Base-by-base conservation (phyloP, 2,888 invertebrate species). In the Anoncus sp. region DNA sequence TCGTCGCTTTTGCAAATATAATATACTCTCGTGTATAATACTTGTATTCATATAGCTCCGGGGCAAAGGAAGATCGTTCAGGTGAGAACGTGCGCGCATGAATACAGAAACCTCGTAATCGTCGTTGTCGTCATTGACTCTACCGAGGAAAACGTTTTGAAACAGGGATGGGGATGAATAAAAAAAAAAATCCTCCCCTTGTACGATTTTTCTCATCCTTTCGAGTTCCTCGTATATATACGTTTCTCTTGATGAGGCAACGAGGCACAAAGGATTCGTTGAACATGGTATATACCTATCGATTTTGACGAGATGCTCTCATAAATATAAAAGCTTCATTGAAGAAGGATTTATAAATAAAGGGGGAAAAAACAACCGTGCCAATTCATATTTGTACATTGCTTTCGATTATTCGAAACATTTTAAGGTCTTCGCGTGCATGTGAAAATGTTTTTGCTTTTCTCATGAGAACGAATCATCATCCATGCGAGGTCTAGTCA, bases 61-160 rank as follows among this genome's bases (percentile, higher is more conserved):
- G 67, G 47, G n/a, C 40, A 45, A 45, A 73, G 57, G 79, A 74
- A 40, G 43, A 40, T 65, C 75, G 74, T 73, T 76, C 80, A 69
- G 81, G 67, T 77, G 81, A 81, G 77, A 81, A 74, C 77, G 81
- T 81, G 78, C 76, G 81, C 79, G 78, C 43, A 66, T 60, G 70
- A 47, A 71, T 84, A 71, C 65, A 75, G n/a, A n/a, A n/a, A 69
- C 62, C 71, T 81, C 81, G 12, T 38, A 81, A n/a, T n/a, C n/a
- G n/a, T n/a, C n/a, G n/a, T n/a, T n/a, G n/a, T 82, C 80, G 81
- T 84, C 79, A 77, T 63, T 47, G 57, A 55, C 14, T 45, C 53
- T 72, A 35, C 1, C 45, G 40, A 35, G 60, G 40, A 62, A n/a
- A 62, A 62, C 35, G 18, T 16, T 51, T n/a, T n/a, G n/a, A 51